Base-by-base conservation (phyloP, 2,888 invertebrate species). In the Ectemnius continuus region DNA sequence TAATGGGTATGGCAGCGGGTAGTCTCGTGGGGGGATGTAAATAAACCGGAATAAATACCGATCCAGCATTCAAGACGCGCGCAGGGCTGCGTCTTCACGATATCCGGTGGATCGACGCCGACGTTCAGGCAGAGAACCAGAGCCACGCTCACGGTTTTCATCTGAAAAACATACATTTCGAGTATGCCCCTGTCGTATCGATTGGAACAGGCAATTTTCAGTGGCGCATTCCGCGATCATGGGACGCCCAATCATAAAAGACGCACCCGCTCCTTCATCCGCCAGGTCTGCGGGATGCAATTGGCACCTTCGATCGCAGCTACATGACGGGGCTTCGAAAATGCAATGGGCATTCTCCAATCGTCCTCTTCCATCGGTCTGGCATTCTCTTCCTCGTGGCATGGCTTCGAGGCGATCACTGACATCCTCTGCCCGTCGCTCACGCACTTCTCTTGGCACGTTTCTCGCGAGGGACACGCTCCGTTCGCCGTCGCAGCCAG, bases 71-170 rank as follows among this genome's bases (percentile, higher is more conserved):
- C 98, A 16, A 97, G 92, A 8, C 98, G 93, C 0, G 99, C 98
- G 91, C 99, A 98, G 0, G 99, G 99, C 87, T 98, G 97, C 3
- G 98, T 98, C 92, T 99, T 99, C 47, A 98, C 96, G 68, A 99
- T 95, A 91, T 99, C 99, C 0, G 99, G 99, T 2, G 99, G 99
- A 91, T 99, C 99, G 20, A 99, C 99, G n/a, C 99, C 99, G 69
- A 99, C 97, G 92, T 99, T 99, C 56, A 99, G 93, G 91, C 99
- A 99, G 59, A 99, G 92, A 36, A 99, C 99, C 76, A 99, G 92
- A 0, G 99, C 99, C 71, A 99, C 99, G 91, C 99, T 99, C 73
- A 99, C 99, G 0, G 99, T 99, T 92, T 99, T 99, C 97, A 99
- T 99, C 96, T 98, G 28, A 91, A 92, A 75, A 64, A 65, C 26